Percentiles rank a stretch among this genome's conserved stretches.
phyloP scores from a whole-genome alignment of 2,888 invertebrate genomes.

The Eremobia ochroleuca region DNA sequence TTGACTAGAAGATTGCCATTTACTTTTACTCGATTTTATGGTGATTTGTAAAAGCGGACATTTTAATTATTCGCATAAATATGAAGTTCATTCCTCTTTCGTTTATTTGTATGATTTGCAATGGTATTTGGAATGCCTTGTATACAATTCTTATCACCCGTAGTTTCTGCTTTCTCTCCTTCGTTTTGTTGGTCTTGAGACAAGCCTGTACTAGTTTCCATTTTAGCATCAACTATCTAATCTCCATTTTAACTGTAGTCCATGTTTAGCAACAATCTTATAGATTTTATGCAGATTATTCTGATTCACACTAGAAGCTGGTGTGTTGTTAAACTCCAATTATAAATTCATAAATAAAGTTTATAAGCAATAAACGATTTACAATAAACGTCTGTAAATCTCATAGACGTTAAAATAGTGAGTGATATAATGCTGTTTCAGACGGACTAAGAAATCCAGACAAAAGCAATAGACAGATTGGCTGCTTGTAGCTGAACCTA shows the following conservation, averaged over 20 bases:
- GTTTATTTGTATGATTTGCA: constrained; percentile 30
- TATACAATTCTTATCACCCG: constrained; percentile 43
- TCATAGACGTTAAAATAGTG: constrained; percentile 13
- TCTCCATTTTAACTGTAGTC: constrained; percentile 50
- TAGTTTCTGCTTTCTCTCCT: constrained; percentile 49
- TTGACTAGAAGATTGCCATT: constrained; percentile 36
- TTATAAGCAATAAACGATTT: constrained; percentile 24
- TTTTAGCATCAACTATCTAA: constrained; percentile 64
- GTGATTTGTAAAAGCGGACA: constrained; percentile 35
- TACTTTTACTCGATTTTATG: constrained; percentile 40
- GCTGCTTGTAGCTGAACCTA: constrained; percentile 25
- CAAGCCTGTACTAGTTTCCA: constrained; percentile 55
- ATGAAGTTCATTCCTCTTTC: constrained; percentile 54
- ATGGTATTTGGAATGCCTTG: constrained; percentile 36
- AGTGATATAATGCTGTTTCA: constrained; percentile 23
- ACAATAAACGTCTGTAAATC: constrained; percentile 12
- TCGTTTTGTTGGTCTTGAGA: constrained; percentile 44
- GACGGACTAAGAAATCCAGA: constrained; percentile 26
- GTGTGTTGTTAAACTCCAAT: constrained; percentile 13
- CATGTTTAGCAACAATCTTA: constrained; percentile 36
- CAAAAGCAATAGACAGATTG: constrained; percentile 24
- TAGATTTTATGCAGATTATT: constrained; percentile 27
- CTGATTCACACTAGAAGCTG: constrained; percentile 6
- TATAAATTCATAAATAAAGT: constrained; percentile 22
- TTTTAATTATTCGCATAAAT: constrained; percentile 45